Evolutionary conservation across 1,140 invertebrate genomes (phyloP), one percentile per base, ranked within the genome.

Genomic region (Lucilia sericata): DNA sequence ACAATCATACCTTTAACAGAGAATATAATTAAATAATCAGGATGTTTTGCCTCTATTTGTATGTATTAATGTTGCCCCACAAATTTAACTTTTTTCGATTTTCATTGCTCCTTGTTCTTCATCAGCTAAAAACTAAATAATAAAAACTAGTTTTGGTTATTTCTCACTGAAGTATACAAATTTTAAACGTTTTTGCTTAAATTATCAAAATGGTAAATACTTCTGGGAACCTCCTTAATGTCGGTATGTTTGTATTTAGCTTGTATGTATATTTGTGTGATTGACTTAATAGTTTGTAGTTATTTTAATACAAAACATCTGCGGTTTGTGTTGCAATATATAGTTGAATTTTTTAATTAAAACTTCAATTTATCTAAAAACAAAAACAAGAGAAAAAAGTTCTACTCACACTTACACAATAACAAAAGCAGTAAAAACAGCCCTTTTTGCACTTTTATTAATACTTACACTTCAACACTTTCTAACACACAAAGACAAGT

Each of bases 351-450:
- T 30, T 80, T 80, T 80, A 80, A 80, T 80, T 80, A 80, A 80
- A 80, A 80, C 42, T 80, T 80, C 76, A 80, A 80, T 80, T 51
- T 80, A 49, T 80, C 76, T 80, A 80, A 80, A 80, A 80, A 80
- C 2, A 19, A 21, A 49, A 21, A 78, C 47, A 10, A 78, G 42
- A 19, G n/a, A 60, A 60, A 60, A 60, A n/a, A 60, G 0, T n/a
- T 0, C 5, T 10, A 8, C 42, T 42, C 5, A 42, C 42, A 42
- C 42, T 42, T 3, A 42, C 42, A 30, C 1, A 30, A 30, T 2
- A 42, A 42, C 10, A 42, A 42, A 42, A 8, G 2, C 42, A 42
- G 55, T 60, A 17, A 60, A n/a, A 60, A 60, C 13, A 60, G 14
- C 2, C 65, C 42, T 49, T 80, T 80, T 80, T 49, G 42, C 76